phyloP scores from a whole-genome alignment of 2,888 invertebrate species.

The Lucinisca nassula region DNA sequence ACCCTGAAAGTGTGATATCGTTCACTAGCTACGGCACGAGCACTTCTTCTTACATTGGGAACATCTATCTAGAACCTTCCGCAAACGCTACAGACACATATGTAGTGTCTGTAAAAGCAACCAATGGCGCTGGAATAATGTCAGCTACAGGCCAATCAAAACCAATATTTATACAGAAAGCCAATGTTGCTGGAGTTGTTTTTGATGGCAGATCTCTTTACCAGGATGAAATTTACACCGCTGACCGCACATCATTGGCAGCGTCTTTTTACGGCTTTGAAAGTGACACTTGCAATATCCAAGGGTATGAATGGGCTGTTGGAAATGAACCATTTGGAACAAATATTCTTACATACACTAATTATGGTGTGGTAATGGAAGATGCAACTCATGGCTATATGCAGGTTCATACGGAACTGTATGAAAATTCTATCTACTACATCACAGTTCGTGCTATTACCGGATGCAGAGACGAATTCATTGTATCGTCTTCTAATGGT shows the following conservation, averaged over 20 bases:
- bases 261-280: conserved; percentile 79
- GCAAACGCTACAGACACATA: conserved; percentile 40
- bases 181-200: conserved; percentile 73
- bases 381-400: conserved; percentile 74
- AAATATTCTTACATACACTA: conserved; percentile 75
- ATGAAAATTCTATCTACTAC: conserved; percentile 73
- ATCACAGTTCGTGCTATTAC: conserved; percentile 76
- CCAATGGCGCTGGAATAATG: conserved; percentile 71
- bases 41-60: conserved; percentile 48
- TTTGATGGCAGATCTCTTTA: conserved; percentile 73
- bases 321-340: conserved; percentile 75
- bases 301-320: conserved; percentile 78
- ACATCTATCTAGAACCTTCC: conserved; percentile 55
- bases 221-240: conserved; percentile 68
- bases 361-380: conserved; percentile 76
- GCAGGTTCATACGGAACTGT: conserved; percentile 71
- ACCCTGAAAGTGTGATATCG: conserved; percentile 21
- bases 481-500: conserved; percentile 78
- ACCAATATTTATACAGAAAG: conserved; percentile 68
- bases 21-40: conserved; percentile 49
- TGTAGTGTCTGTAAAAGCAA: conserved; percentile 62
- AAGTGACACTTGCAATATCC: conserved; percentile 77
- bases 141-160: conserved; percentile 59
- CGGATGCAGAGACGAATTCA: conserved; percentile 75
- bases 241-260: conserved; percentile 75